Evolutionary conservation across 2,113 vertebrate species (phyloP), one percentile per base, ranked within the genome.

Genomic region (Meriones unguiculatus): DNA sequence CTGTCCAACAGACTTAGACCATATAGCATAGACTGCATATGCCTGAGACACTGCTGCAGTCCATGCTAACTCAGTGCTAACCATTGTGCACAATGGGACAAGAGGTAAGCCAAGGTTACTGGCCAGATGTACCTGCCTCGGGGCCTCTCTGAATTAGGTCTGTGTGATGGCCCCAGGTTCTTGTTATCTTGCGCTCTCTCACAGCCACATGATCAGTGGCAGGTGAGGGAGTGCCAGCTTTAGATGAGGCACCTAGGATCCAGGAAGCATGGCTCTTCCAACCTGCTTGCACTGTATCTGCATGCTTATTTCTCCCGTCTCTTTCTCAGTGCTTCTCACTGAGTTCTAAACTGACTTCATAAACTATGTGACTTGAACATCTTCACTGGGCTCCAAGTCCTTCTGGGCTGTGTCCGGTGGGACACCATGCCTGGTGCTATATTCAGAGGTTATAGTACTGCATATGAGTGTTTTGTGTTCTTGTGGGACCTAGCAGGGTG

Each of bases 291-390:
- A 80, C 41, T 52, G 15, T 87, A 32, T 70, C 38, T 90, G 12
- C 65, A 7, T 64, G 41, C 86, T 93, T 67, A 77, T 41, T 46
- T 86, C 38, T 13, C 41, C 32, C 32, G 24, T 67, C 41, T 86
- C 54, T 62, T 87, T 52, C 77, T 52, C 41, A 38, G 70, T 85
- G 81, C 62, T 89, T 89, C 41, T 86, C 14, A 15, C 50, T 64
- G 62, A 65, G 25, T 90, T 96, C 85, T 69, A 96, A 95, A 30
- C 1, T 81, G n/a, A 87, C 57, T 95, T 75, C 93, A 70, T 84
- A 89, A 82, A 57, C 67, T 50, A 69, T 35, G 25, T 41, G 35
- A 81, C 77, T 65, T 89, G 76, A 93, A 84, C 62, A 77, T 75
- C 62, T 93, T 94, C 84, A 86, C 15, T 93, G 54, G 52, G 69